phyloP scores from a whole-genome alignment of 2,888 invertebrate genomes.

The Carterocephalus palaemon region DNA sequence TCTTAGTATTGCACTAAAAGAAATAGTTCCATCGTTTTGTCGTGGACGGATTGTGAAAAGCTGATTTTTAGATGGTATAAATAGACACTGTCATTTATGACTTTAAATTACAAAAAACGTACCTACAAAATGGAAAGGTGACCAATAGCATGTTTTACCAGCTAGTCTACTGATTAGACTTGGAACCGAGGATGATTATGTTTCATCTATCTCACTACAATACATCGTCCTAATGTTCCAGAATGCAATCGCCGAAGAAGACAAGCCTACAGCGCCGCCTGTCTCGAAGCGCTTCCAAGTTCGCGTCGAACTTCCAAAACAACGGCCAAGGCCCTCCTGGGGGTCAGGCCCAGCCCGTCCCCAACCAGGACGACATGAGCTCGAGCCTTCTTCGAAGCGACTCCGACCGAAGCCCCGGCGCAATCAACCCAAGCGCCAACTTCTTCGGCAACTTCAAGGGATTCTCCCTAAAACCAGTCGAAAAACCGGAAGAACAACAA shows the following conservation, averaged over 20 bases:
- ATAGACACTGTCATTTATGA: neutral
- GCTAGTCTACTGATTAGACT: no score
- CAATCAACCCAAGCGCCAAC: constrained; percentile 76
- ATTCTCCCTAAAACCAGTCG: constrained; percentile 85
- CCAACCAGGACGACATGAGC: constrained; percentile 84
- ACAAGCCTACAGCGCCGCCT: constrained; percentile 65
- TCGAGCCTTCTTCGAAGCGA: constrained; percentile 82
- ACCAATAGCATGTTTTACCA: no score
- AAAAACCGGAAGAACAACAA: no score
- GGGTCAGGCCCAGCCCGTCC: constrained; percentile 52
- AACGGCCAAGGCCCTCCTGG: constrained; percentile 50
- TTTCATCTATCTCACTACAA: no score
- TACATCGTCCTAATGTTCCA: no score
- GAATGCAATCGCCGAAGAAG: constrained; percentile 69
- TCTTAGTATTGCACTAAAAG: no score
- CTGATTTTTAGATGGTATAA: no score
- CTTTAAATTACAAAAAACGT: no score
- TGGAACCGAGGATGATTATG: no score
- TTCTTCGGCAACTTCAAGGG: constrained; percentile 94
- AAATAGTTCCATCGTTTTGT: no score
- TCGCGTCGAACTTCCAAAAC: constrained; percentile 69
- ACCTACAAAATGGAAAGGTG: no score
- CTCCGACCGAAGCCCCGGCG: constrained; percentile 64
- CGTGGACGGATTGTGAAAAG: no score
- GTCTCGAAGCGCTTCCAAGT: constrained; percentile 69